phyloP scores from a whole-genome alignment of 2,113 vertebrate species.

The Mormyrus iriodes region DNA sequence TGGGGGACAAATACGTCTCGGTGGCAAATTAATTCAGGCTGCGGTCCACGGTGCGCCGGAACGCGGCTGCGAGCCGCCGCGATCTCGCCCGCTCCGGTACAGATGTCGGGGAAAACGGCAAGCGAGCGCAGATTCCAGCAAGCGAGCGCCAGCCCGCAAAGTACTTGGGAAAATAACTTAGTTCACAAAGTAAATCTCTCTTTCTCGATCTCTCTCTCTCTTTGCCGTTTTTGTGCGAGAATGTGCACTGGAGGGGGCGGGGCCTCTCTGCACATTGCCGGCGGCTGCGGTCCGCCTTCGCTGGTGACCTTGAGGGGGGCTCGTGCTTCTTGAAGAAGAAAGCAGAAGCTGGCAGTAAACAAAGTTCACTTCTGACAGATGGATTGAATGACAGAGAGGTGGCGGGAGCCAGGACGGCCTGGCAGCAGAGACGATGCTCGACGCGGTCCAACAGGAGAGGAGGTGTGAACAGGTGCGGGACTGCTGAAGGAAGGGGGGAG shows the following conservation, averaged over 20 bases:
- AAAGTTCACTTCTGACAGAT: conserved; percentile 99
- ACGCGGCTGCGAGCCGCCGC: not conserved
- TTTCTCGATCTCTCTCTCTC: conserved; percentile 25
- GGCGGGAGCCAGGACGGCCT: conserved; percentile 97
- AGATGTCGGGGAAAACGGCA: not conserved
- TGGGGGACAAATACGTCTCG: not conserved
- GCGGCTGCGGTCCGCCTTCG: conserved; percentile 65
- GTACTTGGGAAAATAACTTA: conserved; percentile 24
- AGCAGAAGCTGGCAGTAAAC: conserved; percentile 99
- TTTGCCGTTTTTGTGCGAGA: conserved; percentile 1
- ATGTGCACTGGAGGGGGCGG: conserved; percentile 17
- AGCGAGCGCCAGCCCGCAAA: not conserved
- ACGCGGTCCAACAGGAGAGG: conserved; percentile 99
- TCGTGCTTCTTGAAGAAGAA: conserved; percentile 95
- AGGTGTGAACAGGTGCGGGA: conserved; percentile 99
- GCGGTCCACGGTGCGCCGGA: not conserved
- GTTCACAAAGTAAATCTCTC: conserved; percentile 51
- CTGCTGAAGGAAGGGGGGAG: conserved; percentile 99
- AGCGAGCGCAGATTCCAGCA: not conserved
- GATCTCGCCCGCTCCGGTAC: not conserved
- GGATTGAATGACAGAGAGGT: conserved; percentile 99
- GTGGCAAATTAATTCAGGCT: not conserved
- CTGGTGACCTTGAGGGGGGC: conserved; percentile 87
- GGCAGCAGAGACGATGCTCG: conserved; percentile 94
- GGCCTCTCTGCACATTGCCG: conserved; percentile 67